Conservation (phyloP, 2,888 invertebrate species). For the Drosophila seclusa region DNA sequence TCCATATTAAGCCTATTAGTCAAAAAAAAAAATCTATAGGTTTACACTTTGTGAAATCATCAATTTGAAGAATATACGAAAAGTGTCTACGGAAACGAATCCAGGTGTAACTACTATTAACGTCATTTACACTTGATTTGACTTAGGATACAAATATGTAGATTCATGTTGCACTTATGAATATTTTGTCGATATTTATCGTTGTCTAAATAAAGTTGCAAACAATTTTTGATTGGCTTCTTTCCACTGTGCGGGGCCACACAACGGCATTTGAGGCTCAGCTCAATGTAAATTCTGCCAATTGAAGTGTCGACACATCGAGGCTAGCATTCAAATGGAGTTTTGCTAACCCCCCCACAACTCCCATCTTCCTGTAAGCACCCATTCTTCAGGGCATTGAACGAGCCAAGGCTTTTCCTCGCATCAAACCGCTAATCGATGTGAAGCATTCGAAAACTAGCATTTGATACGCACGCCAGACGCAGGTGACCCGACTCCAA, state of each 20-base stretch:
- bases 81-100: not conserved
- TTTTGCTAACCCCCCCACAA: not conserved
- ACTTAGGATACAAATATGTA: not conserved
- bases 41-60: not conserved
- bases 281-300: constrained; percentile 47
- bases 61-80: not conserved
- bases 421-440: constrained; percentile 63
- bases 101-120: not conserved
- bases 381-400: constrained; percentile 46
- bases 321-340: constrained; percentile 50
- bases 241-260: constrained; percentile 53
- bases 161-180: not conserved
- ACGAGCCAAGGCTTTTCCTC: constrained; percentile 73
- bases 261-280: constrained; percentile 52
- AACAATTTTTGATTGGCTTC: not conserved
- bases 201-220: not conserved
- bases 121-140: not conserved
- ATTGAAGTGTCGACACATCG: constrained; percentile 54
- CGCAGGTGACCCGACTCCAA: constrained; percentile 69
- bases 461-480: constrained; percentile 64
- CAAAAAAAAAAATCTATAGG: not conserved
- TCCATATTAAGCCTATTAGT: no score
- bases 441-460: not conserved
- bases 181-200: not conserved
- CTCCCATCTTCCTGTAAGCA: no score